Evolutionary conservation across 1,140 invertebrate genomes (phyloP).

Genomic region (Caenorhabditis latens): DNA sequence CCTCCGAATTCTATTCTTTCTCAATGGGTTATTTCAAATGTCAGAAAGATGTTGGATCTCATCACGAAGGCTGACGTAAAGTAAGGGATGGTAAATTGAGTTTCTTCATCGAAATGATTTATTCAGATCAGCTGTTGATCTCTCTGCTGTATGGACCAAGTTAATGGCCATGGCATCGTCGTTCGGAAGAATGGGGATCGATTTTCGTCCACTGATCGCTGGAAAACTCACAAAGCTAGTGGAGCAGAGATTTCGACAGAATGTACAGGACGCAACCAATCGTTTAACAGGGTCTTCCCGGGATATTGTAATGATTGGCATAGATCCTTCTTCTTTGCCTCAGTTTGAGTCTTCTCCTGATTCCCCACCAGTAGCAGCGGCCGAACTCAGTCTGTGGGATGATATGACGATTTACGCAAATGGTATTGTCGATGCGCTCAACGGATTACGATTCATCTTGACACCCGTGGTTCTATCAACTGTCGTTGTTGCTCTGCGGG

Average conservation of each 20-base stretch:
- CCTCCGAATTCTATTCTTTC: slow-evolving; percentile 75
- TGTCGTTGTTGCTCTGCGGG: slow-evolving; percentile 65
- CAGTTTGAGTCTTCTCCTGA: slow-evolving; percentile 58
- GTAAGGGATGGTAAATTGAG: not conserved
- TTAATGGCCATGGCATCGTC: slow-evolving; percentile 76
- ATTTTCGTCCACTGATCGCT: slow-evolving; percentile 73
- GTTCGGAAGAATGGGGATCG: slow-evolving; percentile 77
- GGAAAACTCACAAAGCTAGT: slow-evolving; percentile 70
- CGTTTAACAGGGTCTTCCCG: slow-evolving; percentile 56
- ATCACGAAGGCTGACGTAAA: slow-evolving; percentile 60
- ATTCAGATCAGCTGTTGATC: slow-evolving; percentile 59
- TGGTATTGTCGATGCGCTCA: slow-evolving; percentile 71
- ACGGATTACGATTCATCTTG: slow-evolving; percentile 73
- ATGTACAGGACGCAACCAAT: slow-evolving; percentile 65
- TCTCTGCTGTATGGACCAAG: slow-evolving; percentile 67
- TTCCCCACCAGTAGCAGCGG: slow-evolving; percentile 68
- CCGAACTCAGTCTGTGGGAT: slow-evolving; percentile 75
- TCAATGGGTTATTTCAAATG: slow-evolving; percentile 73
- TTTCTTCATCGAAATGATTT: not conserved
- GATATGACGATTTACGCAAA: slow-evolving; percentile 77
- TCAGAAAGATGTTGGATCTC: slow-evolving; percentile 60
- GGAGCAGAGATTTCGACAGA: slow-evolving; percentile 66
- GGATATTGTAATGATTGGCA: slow-evolving; percentile 63
- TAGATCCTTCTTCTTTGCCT: slow-evolving; percentile 3
- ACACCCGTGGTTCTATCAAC: slow-evolving; percentile 64